Conservation (phyloP, 2,888 invertebrate genomes). For the Leptinotarsa haldemani region DNA sequence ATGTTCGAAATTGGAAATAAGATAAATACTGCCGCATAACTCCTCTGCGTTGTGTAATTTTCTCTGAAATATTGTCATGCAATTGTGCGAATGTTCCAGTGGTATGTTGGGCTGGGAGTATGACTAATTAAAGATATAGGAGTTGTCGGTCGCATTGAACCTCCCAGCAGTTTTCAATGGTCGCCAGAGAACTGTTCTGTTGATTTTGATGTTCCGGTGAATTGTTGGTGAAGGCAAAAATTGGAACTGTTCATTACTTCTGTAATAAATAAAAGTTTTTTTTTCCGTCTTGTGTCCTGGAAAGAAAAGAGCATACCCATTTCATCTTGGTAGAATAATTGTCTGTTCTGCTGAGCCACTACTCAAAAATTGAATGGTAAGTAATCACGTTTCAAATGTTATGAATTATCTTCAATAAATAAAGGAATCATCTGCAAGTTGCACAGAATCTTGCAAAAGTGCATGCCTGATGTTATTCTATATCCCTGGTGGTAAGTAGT, state of each 20-base stretch:
- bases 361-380: no score
- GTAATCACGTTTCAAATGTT: no score
- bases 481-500: no score
- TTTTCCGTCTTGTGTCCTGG: no score
- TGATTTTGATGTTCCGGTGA: neutral
- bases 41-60: constrained; percentile 42
- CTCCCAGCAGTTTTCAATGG: constrained; percentile 13
- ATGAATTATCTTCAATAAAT: no score
- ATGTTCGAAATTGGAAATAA: constrained; percentile 35
- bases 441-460: no score
- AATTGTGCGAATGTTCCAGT: constrained; percentile 30
- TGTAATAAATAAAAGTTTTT: no score
- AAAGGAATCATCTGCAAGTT: no score
- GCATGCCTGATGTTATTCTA: no score
- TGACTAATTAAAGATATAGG: constrained; percentile 27
- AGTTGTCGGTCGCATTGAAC: neutral
- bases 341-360: no score
- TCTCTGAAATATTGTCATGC: constrained; percentile 42
- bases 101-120: constrained; percentile 21
- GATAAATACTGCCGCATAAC: constrained; percentile 41
- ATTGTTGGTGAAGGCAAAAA: neutral
- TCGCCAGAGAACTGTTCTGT: neutral
- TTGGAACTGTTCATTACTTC: neutral
- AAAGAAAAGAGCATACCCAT: no score
- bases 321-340: no score